Evolutionary conservation across 2,888 invertebrate species (phyloP), one percentile per base, ranked within the genome.

Genomic region (Erannis defoliaria): DNA sequence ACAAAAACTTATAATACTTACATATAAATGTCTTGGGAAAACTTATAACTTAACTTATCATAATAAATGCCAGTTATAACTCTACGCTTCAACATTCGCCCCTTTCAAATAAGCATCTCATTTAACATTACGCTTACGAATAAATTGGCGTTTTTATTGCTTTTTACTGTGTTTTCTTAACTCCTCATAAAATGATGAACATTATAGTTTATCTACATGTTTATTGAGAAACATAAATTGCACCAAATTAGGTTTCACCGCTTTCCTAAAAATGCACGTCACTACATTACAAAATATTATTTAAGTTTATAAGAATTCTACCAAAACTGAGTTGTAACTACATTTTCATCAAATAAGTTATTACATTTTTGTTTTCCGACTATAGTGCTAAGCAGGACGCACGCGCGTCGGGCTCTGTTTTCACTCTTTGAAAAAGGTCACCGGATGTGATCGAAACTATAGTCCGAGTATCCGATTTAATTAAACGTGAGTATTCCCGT

Each of bases 141-240:
- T 90, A 90, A 80, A 82, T 92, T 92, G 90, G 91, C 90, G 81
- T 86, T 88, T 81, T 80, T 90, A 89, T 88, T 91, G 89, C 89
- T 89, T 81, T 80, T 81, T 82, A 76, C 76, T 79, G 77, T 72
- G 40, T 56, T 59, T 63, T 58, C 48, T 58, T 45, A 38, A 61
- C 23, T 48, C 37, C 31, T 48, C 14, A 23, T 45, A 43, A 29
- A 45, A 33, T 51, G 29, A 55, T 40, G 16, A 43, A 46, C 23
- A 49, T 33, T 51, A 45, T 40, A 58, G 45, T 62, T 60, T 43
- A n/a, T 56, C 35, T 45, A 31, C 26, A 38, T 8, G 18, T 40
- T 50, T 33, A 51, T 40, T 58, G 50, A 46, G 57, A 69, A 71
- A 51, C 51, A 51, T 51, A 66, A 67, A 73, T 65, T 76, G 72